These are phyloP conservation scores for Tricholaema leucomelas DNA, from an alignment of 2,113 vertebrate genomes.

Conservation along the genomic window DNA sequence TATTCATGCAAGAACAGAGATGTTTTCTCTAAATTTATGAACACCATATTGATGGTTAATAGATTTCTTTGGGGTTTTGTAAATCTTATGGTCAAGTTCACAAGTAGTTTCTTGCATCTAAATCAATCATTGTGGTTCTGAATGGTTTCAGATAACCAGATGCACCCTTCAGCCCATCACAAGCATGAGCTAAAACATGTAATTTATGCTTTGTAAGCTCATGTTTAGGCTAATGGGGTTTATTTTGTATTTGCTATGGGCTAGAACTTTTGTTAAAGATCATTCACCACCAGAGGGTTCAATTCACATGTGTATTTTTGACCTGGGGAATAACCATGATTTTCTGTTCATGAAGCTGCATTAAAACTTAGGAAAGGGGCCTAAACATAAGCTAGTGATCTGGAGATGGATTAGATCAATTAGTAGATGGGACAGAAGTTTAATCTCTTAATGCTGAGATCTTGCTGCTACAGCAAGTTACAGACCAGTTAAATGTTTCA, in stretches of 20 bases:
- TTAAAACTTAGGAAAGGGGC: constrained; percentile 8
- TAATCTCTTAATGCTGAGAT: neutral
- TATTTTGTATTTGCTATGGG: neutral
- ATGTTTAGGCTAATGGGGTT: neutral
- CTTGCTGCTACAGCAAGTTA: neutral
- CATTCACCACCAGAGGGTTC: constrained; percentile 47
- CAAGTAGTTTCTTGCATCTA: neutral
- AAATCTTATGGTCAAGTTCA: neutral
- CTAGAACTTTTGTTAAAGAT: neutral
- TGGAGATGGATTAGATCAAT: neutral
- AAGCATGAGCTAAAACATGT: neutral
- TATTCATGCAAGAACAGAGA: neutral
- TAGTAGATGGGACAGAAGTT: neutral
- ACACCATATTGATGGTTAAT: neutral
- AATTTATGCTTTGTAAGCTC: neutral
- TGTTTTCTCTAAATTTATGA: neutral
- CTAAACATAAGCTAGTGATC: neutral
- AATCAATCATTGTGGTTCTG: neutral
- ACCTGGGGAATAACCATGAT: neutral
- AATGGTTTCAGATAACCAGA: neutral
- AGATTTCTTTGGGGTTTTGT: neutral
- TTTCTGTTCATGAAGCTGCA: constrained; percentile 27
- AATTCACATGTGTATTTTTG: neutral
- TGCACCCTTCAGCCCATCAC: neutral
- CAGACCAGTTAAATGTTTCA: neutral